Base-by-base conservation (phyloP, 2,113 vertebrate genomes). In the Apodemus sylvaticus region DNA sequence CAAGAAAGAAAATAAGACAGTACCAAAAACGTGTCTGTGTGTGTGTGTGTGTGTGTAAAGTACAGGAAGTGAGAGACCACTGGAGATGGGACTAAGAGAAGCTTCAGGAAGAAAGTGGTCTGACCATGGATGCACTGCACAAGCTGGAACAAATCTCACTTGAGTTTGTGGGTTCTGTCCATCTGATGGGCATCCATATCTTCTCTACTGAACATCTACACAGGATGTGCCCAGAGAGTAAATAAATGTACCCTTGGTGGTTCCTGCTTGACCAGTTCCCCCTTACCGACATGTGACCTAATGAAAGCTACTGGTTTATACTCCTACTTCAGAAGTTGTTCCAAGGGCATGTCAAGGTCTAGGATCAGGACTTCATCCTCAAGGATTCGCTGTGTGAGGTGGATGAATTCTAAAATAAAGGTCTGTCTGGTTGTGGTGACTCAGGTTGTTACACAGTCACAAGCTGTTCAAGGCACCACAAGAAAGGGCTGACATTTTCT, bases 181-280 rank as follows among this genome's bases (percentile, higher is more conserved):
- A 99, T 96, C 97, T 99, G 26, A 98, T 99, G 95, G 99, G 99
- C 0, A 99, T 99, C 78, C 99, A 99, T 53, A 22, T 99, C 96
- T 99, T 99, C 98, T 96, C 98, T 51, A 98, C 99, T 0, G 99
- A 99, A 96, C 9, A 97, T 0, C 99, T 99, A 42, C 98, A 98
- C 0, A 99, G 99, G 95, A 99, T 99, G 13, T 99, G 99, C 14
- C 96, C 89, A 1, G 99, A 99, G 98, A 99, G 99, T 0, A 99
- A 99, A 0, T 99, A 99, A 98, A 99, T 99, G 99, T 98, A 98
- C 73, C 99, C 99, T 0, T 99, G 98, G 98, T 99, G 99, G 99
- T 99, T 99, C 83, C 98, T 98, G 26, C 94, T 97, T 53, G 98
- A 99, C 39, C 98, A 99, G 91, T 98, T 99, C 89, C 99, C 99